A percentile compares a stretch with the other conserved stretches of the same genome.
These are phyloP conservation scores for Drosophila ananassae DNA, from an alignment of 1,140 invertebrate genomes.

Conservation along the genomic window DNA sequence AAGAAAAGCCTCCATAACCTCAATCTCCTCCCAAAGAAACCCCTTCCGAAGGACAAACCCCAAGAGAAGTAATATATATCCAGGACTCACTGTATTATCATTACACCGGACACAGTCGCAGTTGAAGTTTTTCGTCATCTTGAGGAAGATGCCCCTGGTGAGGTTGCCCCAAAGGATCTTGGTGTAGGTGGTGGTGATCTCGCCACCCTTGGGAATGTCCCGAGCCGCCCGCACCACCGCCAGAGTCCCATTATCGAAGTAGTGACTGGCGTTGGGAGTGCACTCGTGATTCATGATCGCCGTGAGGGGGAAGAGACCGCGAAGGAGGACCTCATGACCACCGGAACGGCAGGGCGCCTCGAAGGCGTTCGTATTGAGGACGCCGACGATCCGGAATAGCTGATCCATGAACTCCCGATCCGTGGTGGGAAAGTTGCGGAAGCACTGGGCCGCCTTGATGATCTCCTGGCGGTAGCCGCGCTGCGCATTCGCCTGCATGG, in stretches of 20 bases:
- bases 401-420: conserved; percentile 78
- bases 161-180: conserved; percentile 90
- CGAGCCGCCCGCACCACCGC: conserved; percentile 88
- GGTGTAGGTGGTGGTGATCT: conserved; percentile 90
- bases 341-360: conserved; percentile 86
- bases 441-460: conserved; percentile 86
- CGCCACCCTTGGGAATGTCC: conserved; percentile 87
- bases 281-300: conserved; percentile 91
- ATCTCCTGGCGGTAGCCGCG: conserved; percentile 86
- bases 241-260: conserved; percentile 85
- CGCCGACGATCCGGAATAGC: conserved; percentile 85
- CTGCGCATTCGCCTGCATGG: conserved; percentile 86
- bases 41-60: not conserved
- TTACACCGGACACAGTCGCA: conserved; percentile 89
- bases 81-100: conserved; percentile 86
- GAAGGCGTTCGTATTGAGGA: conserved; percentile 90
- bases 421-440: conserved; percentile 85
- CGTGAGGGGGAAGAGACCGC: conserved; percentile 90
- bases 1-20: not conserved
- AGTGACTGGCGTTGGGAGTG: conserved; percentile 90
- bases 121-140: conserved; percentile 89
- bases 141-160: conserved; percentile 87
- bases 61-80: not conserved
- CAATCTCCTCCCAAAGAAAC: not conserved
- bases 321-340: conserved; percentile 85